A percentile compares a stretch with the other conserved stretches of the same genome.
These are phyloP conservation scores for Nemopilema nomurai DNA, from an alignment of 30 jellyfish, hydroid and myxozoan genomes.

Conservation along the genomic window DNA sequence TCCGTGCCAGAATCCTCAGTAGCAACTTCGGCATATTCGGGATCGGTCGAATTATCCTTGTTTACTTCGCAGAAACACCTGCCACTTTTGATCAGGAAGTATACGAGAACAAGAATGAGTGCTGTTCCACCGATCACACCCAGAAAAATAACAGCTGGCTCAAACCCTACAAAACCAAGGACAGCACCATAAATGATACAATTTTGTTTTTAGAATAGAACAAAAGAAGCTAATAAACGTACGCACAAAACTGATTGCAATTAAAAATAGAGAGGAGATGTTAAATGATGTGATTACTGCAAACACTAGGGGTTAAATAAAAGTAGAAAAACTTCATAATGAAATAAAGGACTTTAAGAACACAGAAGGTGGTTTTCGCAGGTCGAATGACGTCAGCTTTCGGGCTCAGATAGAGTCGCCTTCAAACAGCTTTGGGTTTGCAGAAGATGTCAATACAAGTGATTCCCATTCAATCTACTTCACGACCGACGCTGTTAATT, in stretches of 20 bases:
- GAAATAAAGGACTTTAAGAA: too few relatives aligned
- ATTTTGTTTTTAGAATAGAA: too few relatives aligned
- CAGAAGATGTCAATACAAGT: background rate
- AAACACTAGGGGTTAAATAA: too few relatives aligned
- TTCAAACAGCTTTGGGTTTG: background rate
- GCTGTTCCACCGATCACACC: conserved; percentile 70
- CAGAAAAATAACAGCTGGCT: conserved; percentile 64
- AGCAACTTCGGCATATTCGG: conserved; percentile 59
- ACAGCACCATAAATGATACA: too few relatives aligned
- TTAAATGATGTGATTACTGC: too few relatives aligned
- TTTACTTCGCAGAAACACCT: conserved; percentile 54
- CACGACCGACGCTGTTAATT: background rate
- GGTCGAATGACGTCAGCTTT: too few relatives aligned
- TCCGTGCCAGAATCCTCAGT: conserved; percentile 50
- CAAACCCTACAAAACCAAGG: conserved; percentile 58
- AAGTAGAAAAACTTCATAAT: too few relatives aligned
- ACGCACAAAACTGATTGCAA: too few relatives aligned
- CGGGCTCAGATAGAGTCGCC: too few relatives aligned
- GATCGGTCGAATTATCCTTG: conserved; percentile 47
- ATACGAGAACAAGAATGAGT: conserved; percentile 41
- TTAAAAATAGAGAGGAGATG: too few relatives aligned
- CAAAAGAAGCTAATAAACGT: background rate
- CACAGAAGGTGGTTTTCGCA: too few relatives aligned
- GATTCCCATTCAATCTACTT: background rate
- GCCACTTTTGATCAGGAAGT: conserved; percentile 62